Base-by-base conservation (phyloP, 2,797 vertebrate species). In the Argya squamiceps region DNA sequence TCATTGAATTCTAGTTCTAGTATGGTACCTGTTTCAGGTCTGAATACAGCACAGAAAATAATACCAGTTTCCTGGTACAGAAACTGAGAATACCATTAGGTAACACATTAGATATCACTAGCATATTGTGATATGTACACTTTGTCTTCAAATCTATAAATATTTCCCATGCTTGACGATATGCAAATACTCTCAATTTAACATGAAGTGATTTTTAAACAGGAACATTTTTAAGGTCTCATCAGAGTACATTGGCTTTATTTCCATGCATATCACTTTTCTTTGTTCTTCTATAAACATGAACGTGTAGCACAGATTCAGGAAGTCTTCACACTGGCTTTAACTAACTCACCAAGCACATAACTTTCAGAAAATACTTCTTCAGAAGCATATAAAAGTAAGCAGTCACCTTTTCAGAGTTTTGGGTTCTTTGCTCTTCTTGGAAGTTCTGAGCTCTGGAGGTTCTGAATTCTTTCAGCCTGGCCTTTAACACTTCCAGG, bases 381-480 rank as follows among this genome's bases (percentile, higher is more conserved):
- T 73, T 63, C 34, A 50, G 15, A 70, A 62, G 23, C 23, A 14
- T 39, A n/a, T 13, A 63, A 84, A 65, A 67, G 46, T 18, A 89
- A 82, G 12, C 19, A 77, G 17, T 85, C 97, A 99, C 98, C 98
- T 98, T 98, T 87, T 98, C 97, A 27, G 46, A 96, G 49, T 98
- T 97, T 93, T 97, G 98, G 29, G 84, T 52, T 93, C 96, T 98
- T 59, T 74, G 97, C 49, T 98, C 97, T 60, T 98, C 97, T 82
- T 97, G 97, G 21, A 97, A 34, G 88, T 95, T 98, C 90, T 98
- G 96, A 81, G 93, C 73, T 84, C 96, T 32, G 19, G 52, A 53
- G 52, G 89, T 95, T 98, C 91, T 98, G 95, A n/a, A 30, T n/a
- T 55, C 20, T n/a, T 55, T n/a, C 32, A n/a, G 32, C 96, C 44